phyloP scores from a whole-genome alignment of 2,888 invertebrate genomes.

The Keiferia lycopersicella region DNA sequence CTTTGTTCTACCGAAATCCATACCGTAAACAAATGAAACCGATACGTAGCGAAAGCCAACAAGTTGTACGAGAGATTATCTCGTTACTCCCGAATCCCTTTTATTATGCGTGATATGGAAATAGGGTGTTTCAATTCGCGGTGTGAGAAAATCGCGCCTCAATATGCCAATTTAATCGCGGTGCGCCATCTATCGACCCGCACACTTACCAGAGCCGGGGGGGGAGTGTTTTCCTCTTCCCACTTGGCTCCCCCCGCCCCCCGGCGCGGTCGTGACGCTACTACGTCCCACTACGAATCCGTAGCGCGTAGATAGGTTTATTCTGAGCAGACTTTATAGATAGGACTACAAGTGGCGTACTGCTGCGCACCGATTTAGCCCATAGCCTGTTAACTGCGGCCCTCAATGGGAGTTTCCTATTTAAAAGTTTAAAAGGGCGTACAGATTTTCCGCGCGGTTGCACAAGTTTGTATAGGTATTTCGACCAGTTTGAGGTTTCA shows the following conservation, averaged over 20 bases:
- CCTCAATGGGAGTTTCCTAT: slow-evolving; percentile 37
- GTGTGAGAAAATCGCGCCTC: slow-evolving; percentile 56
- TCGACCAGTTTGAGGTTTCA: slow-evolving; percentile 15
- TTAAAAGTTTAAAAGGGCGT: slow-evolving; percentile 21
- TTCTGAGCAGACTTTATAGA: slow-evolving; percentile 55
- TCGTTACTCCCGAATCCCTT: slow-evolving; percentile 33
- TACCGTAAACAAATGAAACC: neutral
- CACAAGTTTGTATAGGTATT: neutral
- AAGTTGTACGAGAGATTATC: slow-evolving; percentile 27
- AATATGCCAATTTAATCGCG: slow-evolving; percentile 66
- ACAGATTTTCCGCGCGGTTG: slow-evolving; percentile 9
- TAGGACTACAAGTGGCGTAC: slow-evolving; percentile 38
- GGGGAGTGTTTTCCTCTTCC: slow-evolving; percentile 22
- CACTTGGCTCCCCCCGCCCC: slow-evolving; percentile 32
- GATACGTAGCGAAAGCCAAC: slow-evolving; percentile 23
- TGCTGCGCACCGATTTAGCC: slow-evolving; percentile 51
- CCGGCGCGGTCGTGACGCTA: slow-evolving; percentile 41
- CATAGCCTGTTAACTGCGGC: slow-evolving; percentile 39
- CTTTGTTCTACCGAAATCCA: slow-evolving; percentile 9
- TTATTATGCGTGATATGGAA: slow-evolving; percentile 37
- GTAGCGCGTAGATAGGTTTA: slow-evolving; percentile 50
- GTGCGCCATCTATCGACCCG: slow-evolving; percentile 67
- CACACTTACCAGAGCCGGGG: slow-evolving; percentile 39
- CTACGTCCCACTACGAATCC: slow-evolving; percentile 58
- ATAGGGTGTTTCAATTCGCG: slow-evolving; percentile 48